A percentile compares a stretch with the other conserved stretches of the same genome.
Evolutionary conservation across 2,888 invertebrate species (phyloP).

Genomic region (Nemotelus pantherinus): DNA sequence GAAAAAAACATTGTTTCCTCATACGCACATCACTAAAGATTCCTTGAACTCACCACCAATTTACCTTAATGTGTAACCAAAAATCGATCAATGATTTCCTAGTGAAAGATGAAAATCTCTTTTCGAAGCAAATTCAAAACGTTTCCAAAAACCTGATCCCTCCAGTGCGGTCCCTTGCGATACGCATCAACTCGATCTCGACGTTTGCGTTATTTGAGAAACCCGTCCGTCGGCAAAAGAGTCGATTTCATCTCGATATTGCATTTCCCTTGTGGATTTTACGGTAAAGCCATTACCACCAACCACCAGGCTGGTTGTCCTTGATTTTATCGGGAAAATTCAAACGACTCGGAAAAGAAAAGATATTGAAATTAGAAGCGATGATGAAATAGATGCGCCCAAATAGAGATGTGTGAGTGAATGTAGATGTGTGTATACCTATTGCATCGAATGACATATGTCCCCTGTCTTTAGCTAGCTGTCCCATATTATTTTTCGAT

Average conservation of each 20-base stretch:
- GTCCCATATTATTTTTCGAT: not conserved
- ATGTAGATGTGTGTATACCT: not conserved
- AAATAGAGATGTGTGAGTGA: conserved; percentile 10
- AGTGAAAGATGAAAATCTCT: conserved; percentile 18
- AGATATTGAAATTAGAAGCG: conserved; percentile 40
- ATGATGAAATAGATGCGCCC: conserved; percentile 34
- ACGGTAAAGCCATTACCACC: not conserved
- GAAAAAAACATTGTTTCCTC: not conserved
- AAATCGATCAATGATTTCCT: conserved; percentile 9
- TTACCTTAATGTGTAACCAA: not conserved
- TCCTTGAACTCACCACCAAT: conserved; percentile 16
- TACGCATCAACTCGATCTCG: too few relatives aligned
- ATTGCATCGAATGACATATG: conserved; percentile 22
- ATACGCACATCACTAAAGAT: not conserved
- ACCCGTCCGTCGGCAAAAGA: not conserved
- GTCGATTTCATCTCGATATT: conserved; percentile 29
- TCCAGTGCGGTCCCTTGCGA: too few relatives aligned
- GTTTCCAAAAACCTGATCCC: too few relatives aligned
- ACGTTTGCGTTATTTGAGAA: too few relatives aligned
- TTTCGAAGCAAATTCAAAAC: not conserved
- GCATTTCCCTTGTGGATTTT: conserved; percentile 24
- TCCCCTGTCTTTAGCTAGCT: conserved; percentile 12
- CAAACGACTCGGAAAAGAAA: conserved; percentile 41
- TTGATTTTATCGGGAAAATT: conserved; percentile 42
- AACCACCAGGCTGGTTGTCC: conserved; percentile 10